Base-by-base conservation (phyloP, 1,140 invertebrate genomes). In the Apis laboriosa region DNA sequence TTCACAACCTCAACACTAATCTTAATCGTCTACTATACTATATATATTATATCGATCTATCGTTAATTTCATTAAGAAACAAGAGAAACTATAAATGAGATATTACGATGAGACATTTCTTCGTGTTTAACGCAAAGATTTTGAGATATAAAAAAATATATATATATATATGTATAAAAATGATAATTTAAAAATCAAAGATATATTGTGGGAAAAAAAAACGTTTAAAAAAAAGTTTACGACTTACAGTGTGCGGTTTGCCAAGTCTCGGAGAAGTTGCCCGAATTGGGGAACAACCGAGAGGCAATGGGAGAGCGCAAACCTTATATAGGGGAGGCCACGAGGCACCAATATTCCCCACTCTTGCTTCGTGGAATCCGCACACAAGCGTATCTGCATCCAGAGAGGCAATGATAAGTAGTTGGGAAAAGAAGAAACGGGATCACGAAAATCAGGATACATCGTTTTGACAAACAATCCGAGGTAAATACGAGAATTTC, bases 191-290 rank as follows among this genome's bases (percentile, higher is more conserved):
- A 43, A 34, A 34, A 34, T 4, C 34, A 34, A 43, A 43, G 34
- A 43, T 7, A 43, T 43, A 43, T 43, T 7, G 34, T 19, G 19
- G 11, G 49, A 34, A 1, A 53, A 17, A 60, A 63, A 70, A 24
- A 15, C 70, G 12, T 49, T 49, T 64, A 53, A 17, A 60, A 63
- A 70, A 24, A 15, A 74, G 12, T 49, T 49, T 64, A 15, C 19
- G 43, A 92, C 92, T 92, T 92, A 93, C 92, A 56, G 80, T 88
- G 84, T 90, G 81, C 77, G 87, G 84, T 83, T 90, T 91, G 91
- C 91, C 92, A 94, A 94, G 92, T 91, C 92, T 92, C 78, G 90
- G 89, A 90, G 90, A 92, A 92, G 91, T 92, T 92, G 89, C 90
- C 92, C 92, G 86, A 88, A 90, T 88, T 89, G 91, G 87, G 92